These are phyloP conservation scores for Chrysaora quinquecirrha DNA, from an alignment of 30 jellyfish, hydroid and myxozoan species.

Conservation along the genomic window DNA sequence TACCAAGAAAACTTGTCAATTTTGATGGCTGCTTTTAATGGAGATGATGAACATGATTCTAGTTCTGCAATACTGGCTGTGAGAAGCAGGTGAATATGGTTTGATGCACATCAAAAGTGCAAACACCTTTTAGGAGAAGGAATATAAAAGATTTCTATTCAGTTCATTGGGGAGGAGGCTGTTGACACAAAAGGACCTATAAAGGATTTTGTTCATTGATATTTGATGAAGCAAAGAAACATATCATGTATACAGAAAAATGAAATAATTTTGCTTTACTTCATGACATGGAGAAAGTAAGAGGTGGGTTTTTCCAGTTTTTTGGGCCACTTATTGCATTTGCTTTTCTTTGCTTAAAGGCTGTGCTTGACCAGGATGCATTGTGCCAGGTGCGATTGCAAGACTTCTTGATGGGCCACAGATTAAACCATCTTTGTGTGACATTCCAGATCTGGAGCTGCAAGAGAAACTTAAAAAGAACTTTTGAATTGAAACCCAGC, in stretches of 20 bases:
- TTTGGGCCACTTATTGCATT: not conserved
- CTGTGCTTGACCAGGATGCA: not conserved
- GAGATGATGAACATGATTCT: not conserved
- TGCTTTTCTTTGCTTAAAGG: not conserved
- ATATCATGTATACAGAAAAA: not conserved
- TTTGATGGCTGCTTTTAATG: not conserved
- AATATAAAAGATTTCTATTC: not conserved
- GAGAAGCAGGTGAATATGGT: not conserved
- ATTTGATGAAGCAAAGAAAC: not conserved
- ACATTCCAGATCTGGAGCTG: not conserved
- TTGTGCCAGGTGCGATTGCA: not conserved
- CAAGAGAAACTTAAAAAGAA: not conserved
- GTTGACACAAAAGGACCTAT: not conserved
- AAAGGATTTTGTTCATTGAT: not conserved
- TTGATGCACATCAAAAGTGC: not conserved
- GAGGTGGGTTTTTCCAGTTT: not conserved
- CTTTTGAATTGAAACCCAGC: too few species aligned
- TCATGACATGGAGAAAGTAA: not conserved
- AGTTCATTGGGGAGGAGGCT: not conserved
- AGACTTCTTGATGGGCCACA: not conserved
- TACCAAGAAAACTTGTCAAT: not conserved
- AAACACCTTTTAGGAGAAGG: not conserved
- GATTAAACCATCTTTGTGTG: not conserved
- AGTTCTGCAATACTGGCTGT: not conserved
- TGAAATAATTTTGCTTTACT: not conserved